Evolutionary conservation across 2,888 invertebrate species (phyloP).

Genomic region (Cactoblastis cactorum): DNA sequence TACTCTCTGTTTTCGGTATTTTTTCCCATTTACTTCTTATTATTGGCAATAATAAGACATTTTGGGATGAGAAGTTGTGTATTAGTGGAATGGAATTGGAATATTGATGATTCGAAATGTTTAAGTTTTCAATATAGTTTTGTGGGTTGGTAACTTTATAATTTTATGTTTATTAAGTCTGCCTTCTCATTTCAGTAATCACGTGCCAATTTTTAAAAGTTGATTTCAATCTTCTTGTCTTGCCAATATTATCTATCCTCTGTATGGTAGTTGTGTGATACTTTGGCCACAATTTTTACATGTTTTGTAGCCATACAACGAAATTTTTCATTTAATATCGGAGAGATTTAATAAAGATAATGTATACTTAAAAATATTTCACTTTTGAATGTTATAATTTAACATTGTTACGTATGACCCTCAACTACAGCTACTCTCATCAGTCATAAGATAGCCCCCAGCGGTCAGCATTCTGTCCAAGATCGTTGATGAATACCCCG

Average conservation of each 20-base stretch:
- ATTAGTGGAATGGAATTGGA: background rate
- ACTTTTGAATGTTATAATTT: background rate
- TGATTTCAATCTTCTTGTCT: no score
- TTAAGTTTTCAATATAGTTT: background rate
- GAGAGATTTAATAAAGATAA: no score
- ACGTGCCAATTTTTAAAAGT: no score
- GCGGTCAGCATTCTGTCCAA: slow-evolving; percentile 30
- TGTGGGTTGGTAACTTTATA: background rate
- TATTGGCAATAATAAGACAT: slow-evolving; percentile 47
- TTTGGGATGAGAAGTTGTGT: slow-evolving; percentile 19
- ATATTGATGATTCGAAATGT: background rate
- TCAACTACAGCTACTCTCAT: slow-evolving; percentile 22
- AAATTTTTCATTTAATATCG: no score
- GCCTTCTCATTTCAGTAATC: no score
- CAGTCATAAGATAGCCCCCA: slow-evolving; percentile 31
- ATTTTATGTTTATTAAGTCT: no score
- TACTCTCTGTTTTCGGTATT: slow-evolving; percentile 21
- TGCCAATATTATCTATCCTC: no score
- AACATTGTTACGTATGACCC: background rate
- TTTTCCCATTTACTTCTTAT: slow-evolving; percentile 41
- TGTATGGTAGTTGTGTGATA: no score
- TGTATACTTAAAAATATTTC: no score
- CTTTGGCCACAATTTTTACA: no score
- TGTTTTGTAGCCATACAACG: no score
- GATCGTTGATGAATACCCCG: slow-evolving; percentile 56